Conservation (phyloP, 2,797 vertebrate genomes). For the Pyrocephalus nanus region DNA sequence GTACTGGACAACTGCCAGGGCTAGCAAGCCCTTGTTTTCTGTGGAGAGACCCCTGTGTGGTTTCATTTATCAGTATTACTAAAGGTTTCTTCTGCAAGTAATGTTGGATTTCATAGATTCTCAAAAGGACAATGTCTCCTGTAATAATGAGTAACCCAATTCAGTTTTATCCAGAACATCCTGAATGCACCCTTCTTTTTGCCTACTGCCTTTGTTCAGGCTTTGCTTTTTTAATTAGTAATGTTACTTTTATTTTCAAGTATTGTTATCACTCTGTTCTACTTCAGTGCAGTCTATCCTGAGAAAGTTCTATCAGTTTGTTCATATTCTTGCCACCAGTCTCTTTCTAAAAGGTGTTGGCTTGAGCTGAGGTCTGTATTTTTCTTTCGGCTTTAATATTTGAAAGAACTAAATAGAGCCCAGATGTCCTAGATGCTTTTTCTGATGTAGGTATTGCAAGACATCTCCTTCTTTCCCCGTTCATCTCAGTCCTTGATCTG, state of each 20-base stretch:
- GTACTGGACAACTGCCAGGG: not conserved
- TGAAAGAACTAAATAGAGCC: not conserved
- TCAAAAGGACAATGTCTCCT: not conserved
- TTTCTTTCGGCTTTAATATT: not conserved
- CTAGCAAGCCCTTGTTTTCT: slow-evolving; percentile 7
- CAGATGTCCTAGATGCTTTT: not conserved
- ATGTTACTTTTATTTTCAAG: not conserved
- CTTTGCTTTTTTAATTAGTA: not conserved
- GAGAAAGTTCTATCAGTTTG: not conserved
- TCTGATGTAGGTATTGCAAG: not conserved
- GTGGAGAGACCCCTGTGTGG: not conserved
- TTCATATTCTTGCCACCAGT: not conserved
- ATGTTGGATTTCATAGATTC: not conserved
- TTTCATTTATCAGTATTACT: not conserved
- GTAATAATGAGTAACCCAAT: not conserved
- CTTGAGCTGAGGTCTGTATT: not conserved
- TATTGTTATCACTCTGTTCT: not conserved
- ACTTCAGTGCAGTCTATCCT: not conserved
- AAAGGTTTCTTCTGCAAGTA: not conserved
- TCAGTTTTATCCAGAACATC: not conserved
- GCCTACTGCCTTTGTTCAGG: not conserved
- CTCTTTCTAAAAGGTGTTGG: not conserved
- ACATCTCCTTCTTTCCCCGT: not conserved
- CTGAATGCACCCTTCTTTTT: not conserved
- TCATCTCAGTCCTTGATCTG: not conserved